Conservation (phyloP, 1,140 invertebrate species). For the Drosophila pectinifera region DNA sequence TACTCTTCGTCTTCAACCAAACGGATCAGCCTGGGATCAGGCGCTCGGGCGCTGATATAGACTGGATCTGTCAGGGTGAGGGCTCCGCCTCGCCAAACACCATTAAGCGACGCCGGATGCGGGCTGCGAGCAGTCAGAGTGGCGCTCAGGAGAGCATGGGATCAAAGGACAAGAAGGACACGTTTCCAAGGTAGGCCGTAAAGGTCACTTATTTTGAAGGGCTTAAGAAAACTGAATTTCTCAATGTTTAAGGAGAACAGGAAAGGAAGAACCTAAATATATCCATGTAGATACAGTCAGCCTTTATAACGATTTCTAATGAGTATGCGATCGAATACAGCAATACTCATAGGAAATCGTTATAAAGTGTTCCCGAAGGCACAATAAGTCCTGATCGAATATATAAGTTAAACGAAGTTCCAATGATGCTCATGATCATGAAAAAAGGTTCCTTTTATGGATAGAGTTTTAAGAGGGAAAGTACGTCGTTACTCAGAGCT, state of each 20-base stretch:
- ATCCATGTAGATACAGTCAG: background rate
- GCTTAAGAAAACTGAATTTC: background rate
- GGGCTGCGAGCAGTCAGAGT: constrained; percentile 31
- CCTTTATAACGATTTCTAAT: too few relatives aligned
- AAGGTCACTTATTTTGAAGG: background rate
- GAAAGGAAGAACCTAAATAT: too few relatives aligned
- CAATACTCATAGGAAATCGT: too few relatives aligned
- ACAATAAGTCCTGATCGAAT: too few relatives aligned
- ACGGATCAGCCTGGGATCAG: constrained; percentile 19
- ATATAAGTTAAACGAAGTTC: too few relatives aligned
- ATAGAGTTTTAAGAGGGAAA: too few relatives aligned
- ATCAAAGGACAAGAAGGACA: constrained; percentile 7
- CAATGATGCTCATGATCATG: too few relatives aligned
- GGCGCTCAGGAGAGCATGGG: background rate
- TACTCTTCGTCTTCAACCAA: constrained; percentile 88
- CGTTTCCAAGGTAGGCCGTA: constrained; percentile 29
- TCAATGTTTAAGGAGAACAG: background rate
- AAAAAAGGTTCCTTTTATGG: too few relatives aligned
- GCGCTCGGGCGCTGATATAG: constrained; percentile 87
- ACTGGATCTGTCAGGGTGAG: constrained; percentile 89
- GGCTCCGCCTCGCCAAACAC: constrained; percentile 87
- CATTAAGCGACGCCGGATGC: constrained; percentile 70
- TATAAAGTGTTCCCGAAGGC: too few relatives aligned
- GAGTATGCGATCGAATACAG: too few relatives aligned
- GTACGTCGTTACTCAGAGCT: background rate